Evolutionary conservation across 1,140 invertebrate species (phyloP).

Genomic region (Drosophila mayri): DNA sequence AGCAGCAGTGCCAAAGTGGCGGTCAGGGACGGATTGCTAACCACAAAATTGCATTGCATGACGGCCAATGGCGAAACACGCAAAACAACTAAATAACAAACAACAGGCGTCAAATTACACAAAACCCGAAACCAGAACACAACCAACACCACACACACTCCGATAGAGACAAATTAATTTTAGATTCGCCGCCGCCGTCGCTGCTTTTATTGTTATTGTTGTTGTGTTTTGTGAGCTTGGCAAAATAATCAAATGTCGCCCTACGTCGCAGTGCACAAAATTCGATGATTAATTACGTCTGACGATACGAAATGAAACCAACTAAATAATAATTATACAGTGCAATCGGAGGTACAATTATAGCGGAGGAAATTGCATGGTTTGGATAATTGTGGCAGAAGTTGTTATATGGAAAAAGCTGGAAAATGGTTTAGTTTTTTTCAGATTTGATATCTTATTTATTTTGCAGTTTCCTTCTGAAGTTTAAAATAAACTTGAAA

Average conservation of each 20-base stretch:
- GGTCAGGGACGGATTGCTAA: slow-evolving; percentile 49
- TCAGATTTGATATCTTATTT: not conserved
- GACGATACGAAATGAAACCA: slow-evolving; percentile 34
- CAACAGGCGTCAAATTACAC: slow-evolving; percentile 82
- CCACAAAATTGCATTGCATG: slow-evolving; percentile 83
- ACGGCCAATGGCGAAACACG: slow-evolving; percentile 64
- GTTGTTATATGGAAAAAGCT: not conserved
- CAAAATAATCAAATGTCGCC: slow-evolving; percentile 77
- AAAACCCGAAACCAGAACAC: slow-evolving; percentile 68
- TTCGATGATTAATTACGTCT: slow-evolving; percentile 78
- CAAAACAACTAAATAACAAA: slow-evolving; percentile 82
- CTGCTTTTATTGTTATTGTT: slow-evolving; percentile 10
- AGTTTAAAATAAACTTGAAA: too few species aligned
- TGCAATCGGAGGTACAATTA: not conserved
- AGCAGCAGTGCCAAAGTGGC: not conserved
- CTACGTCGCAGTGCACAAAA: slow-evolving; percentile 50
- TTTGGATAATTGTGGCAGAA: not conserved
- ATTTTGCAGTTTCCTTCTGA: not conserved
- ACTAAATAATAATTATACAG: slow-evolving; percentile 65
- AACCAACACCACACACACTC: slow-evolving; percentile 14
- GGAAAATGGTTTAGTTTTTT: not conserved
- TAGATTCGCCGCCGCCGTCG: slow-evolving; percentile 65
- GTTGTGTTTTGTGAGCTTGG: slow-evolving; percentile 22
- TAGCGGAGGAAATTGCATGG: not conserved
- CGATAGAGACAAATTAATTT: slow-evolving; percentile 73